phyloP scores from a whole-genome alignment of 2,797 vertebrate genomes.

The Eulemur mongoz region DNA sequence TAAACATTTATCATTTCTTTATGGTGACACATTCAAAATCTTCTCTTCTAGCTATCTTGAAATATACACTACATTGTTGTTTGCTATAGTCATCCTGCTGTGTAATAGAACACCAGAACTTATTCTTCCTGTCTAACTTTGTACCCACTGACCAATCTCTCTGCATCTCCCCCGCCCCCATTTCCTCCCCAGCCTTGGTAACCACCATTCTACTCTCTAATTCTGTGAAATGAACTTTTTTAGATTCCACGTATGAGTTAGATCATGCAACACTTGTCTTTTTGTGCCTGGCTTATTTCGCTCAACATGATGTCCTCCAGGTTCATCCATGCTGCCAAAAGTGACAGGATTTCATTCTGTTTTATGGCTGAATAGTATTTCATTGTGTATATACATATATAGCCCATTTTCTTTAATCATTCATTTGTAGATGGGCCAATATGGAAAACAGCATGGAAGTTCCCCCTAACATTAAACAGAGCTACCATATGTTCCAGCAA shows the following conservation, averaged over 20 bases:
- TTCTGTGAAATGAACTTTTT: not conserved
- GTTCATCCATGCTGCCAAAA: not conserved
- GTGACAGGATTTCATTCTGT: not conserved
- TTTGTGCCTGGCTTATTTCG: not conserved
- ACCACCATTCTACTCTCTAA: not conserved
- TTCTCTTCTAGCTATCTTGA: not conserved
- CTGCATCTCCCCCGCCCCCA: not conserved
- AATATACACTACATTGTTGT: not conserved
- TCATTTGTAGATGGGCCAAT: not conserved
- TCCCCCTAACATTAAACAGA: not conserved
- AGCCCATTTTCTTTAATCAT: not conserved
- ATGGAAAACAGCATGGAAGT: not conserved
- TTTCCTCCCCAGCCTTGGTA: not conserved
- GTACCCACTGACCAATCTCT: not conserved
- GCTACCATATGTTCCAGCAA: not conserved
- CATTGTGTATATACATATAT: not conserved
- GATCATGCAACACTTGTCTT: not conserved
- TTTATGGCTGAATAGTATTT: not conserved
- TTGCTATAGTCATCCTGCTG: not conserved
- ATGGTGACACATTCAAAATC: not conserved
- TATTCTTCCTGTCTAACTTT: not conserved
- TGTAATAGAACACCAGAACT: not conserved
- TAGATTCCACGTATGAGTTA: not conserved
- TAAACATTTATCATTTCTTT: not conserved
- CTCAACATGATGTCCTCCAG: not conserved